Percentiles rank a stretch among this genome's conserved stretches.
phyloP scores from a whole-genome alignment of 2,113 vertebrate species.

The Miniopterus natalensis region DNA sequence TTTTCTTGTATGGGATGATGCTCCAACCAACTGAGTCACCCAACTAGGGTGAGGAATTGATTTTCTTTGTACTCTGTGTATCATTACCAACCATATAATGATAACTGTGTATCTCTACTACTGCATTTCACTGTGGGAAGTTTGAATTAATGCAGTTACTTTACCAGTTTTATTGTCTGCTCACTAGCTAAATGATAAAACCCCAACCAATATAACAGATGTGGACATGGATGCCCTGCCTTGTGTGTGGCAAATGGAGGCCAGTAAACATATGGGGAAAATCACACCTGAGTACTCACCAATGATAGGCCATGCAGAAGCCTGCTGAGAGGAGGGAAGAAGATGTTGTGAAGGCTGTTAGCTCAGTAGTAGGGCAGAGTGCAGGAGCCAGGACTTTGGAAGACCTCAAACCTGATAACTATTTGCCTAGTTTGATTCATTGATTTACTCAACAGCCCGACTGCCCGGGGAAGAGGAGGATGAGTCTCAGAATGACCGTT shows the following conservation, averaged over 20 bases:
- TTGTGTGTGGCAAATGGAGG: slow-evolving; percentile 39
- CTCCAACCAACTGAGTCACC: no score
- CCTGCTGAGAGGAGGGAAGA: not conserved
- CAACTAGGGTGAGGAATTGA: not conserved
- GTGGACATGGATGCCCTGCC: not conserved
- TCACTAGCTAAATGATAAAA: slow-evolving; percentile 66
- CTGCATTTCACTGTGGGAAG: not conserved
- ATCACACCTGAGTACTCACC: not conserved
- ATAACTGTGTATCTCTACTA: not conserved
- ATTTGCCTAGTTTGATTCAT: not conserved
- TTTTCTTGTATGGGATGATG: no score
- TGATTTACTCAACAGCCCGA: not conserved
- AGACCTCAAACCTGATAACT: not conserved
- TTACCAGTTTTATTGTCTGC: slow-evolving; percentile 29
- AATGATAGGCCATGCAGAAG: not conserved
- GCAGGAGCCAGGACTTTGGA: not conserved
- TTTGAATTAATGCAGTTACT: not conserved
- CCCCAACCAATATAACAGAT: slow-evolving; percentile 34
- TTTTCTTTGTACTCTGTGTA: not conserved
- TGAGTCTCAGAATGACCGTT: not conserved
- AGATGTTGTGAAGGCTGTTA: not conserved
- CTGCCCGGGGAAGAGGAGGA: not conserved
- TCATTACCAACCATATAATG: not conserved
- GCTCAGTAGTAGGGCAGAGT: not conserved
- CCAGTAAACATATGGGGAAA: not conserved